A percentile compares a stretch with the other conserved stretches of the same genome.
Conservation (phyloP, 1,140 invertebrate genomes). For the Zaprionus africanus region DNA sequence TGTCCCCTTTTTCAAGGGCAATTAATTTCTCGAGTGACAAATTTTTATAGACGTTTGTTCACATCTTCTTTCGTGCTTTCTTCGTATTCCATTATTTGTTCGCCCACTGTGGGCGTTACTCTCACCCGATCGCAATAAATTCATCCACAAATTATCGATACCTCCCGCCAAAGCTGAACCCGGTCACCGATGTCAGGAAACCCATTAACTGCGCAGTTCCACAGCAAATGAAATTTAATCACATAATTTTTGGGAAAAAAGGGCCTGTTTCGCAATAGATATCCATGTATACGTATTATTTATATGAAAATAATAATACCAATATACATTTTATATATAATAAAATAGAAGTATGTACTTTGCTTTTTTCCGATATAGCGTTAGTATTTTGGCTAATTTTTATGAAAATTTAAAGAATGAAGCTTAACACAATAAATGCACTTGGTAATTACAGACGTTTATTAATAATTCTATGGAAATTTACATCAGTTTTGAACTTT, state of each 20-base stretch:
- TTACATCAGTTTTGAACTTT: too few species aligned
- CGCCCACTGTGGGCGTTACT: constrained; percentile 61
- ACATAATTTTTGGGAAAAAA: constrained; percentile 37
- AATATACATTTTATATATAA: too few species aligned
- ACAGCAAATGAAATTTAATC: constrained; percentile 64
- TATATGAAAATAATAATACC: too few species aligned
- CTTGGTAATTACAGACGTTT: too few species aligned
- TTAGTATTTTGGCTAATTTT: background rate
- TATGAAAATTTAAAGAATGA: background rate
- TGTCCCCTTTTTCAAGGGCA: constrained; percentile 73
- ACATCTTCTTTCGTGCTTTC: constrained; percentile 32
- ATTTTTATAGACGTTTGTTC: constrained; percentile 78
- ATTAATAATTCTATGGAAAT: too few species aligned
- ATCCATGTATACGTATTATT: background rate
- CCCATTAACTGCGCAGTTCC: background rate
- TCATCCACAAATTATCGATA: constrained; percentile 79
- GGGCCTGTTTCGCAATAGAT: background rate
- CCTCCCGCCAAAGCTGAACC: constrained; percentile 18
- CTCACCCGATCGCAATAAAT: constrained; percentile 73
- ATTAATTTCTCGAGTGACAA: constrained; percentile 84
- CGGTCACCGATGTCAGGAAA: constrained; percentile 46
- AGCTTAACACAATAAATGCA: too few species aligned
- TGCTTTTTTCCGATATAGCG: background rate
- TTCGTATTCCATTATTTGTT: constrained; percentile 49
- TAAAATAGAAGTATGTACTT: background rate